Percentiles rank a stretch among this genome's conserved stretches.
Conservation (phyloP, 2,113 vertebrate genomes). For the Sander vitreus region DNA sequence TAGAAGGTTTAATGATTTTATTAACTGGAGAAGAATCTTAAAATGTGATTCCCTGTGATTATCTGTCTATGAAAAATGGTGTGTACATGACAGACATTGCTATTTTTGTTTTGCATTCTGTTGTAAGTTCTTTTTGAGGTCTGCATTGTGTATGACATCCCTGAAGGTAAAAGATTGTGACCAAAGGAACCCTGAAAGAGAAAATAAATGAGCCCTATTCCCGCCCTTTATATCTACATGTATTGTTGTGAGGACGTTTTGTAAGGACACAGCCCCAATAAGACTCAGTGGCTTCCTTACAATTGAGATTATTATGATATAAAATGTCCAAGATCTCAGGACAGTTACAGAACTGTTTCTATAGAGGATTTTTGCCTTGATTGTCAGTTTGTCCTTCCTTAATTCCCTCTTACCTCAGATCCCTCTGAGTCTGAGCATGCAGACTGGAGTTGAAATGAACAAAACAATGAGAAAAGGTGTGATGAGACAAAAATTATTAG, state of each 20-base stretch:
- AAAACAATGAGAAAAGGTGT: constrained; percentile 5
- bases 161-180: too few species aligned
- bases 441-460: constrained; percentile 64
- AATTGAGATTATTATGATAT: neutral
- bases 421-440: constrained; percentile 81
- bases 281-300: neutral
- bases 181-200: too few species aligned
- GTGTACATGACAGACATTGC: neutral
- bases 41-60: neutral
- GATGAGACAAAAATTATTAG: constrained; percentile 2
- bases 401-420: constrained; percentile 78
- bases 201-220: too few species aligned
- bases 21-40: neutral
- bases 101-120: neutral
- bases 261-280: neutral
- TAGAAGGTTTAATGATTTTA: neutral
- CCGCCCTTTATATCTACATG: neutral
- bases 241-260: neutral
- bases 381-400: neutral
- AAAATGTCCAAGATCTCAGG: neutral
- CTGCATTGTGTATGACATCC: neutral
- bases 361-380: neutral
- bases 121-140: neutral
- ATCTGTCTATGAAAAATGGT: too few species aligned
- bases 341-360: neutral